Evolutionary conservation across 2,888 invertebrate species (phyloP).

Genomic region (Raillietiella orientalis): DNA sequence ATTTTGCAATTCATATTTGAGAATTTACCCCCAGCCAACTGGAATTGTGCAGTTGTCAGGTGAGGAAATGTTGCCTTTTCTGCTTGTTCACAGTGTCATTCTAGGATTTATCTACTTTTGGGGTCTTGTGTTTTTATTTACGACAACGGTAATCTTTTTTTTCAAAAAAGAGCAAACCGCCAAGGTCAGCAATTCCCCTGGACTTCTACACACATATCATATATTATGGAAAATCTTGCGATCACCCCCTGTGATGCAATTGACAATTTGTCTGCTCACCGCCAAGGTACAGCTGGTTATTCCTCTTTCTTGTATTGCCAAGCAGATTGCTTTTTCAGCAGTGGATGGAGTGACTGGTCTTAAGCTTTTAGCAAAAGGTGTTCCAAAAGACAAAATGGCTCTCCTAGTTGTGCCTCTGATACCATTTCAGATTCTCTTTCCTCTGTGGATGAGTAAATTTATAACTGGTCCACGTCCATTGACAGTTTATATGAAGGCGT

Average conservation of each 20-base stretch:
- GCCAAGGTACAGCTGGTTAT: no score
- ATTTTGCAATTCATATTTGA: slow-evolving; percentile 76
- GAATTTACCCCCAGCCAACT: no score
- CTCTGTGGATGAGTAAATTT: slow-evolving; percentile 45
- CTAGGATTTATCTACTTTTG: slow-evolving; percentile 77
- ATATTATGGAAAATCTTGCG: no score
- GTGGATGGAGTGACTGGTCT: slow-evolving; percentile 78
- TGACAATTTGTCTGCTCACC: no score
- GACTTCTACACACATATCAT: no score
- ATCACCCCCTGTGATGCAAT: no score
- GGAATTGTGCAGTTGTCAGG: no score
- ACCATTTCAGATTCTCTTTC: slow-evolving; percentile 72
- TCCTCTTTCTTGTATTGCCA: no score
- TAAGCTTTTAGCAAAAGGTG: slow-evolving; percentile 80
- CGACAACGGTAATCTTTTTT: slow-evolving; percentile 59
- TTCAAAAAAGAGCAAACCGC: slow-evolving; percentile 75
- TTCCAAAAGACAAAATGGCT: slow-evolving; percentile 78
- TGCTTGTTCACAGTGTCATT: slow-evolving; percentile 10
- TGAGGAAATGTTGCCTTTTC: no score
- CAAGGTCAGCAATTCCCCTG: no score
- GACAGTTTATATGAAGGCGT: slow-evolving; percentile 53
- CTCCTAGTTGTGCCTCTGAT: slow-evolving; percentile 76
- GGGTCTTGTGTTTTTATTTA: slow-evolving; percentile 63
- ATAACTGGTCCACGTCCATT: slow-evolving; percentile 66
- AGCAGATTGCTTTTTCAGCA: slow-evolving; percentile 79